A percentile compares a stretch with the other conserved stretches of the same genome.
Conservation (phyloP, 2,888 invertebrate species). For the Polia nebulosa region DNA sequence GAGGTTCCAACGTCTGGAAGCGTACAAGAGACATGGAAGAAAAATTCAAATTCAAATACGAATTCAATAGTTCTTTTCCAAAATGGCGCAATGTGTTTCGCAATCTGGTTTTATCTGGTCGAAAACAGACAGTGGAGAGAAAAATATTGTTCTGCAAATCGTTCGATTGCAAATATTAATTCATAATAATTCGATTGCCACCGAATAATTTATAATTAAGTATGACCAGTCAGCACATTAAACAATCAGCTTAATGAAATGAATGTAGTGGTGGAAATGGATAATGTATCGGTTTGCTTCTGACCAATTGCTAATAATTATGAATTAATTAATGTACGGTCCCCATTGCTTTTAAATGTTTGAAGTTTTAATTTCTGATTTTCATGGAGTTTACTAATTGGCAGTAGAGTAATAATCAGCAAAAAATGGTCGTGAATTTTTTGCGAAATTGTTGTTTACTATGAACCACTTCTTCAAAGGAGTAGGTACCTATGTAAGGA, state of each 20-base stretch:
- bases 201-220: slow-evolving; percentile 11
- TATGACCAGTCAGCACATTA: not conserved
- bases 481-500: not conserved
- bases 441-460: not conserved
- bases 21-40: slow-evolving; percentile 30
- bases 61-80: slow-evolving; percentile 36
- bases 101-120: not conserved
- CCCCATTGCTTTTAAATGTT: not conserved
- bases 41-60: slow-evolving; percentile 33
- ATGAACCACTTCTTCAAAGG: not conserved
- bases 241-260: not conserved
- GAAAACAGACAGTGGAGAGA: not conserved
- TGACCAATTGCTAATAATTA: slow-evolving; percentile 18
- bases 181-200: not conserved
- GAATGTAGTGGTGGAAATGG: not conserved
- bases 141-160: not conserved
- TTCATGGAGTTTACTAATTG: not conserved
- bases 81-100: slow-evolving; percentile 8
- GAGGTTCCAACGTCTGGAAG: slow-evolving; percentile 47
- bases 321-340: slow-evolving; percentile 11
- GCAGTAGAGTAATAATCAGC: not conserved
- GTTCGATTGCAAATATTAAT: not conserved
- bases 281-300: slow-evolving; percentile 5
- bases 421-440: not conserved
- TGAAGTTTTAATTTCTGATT: not conserved